Conservation (phyloP, 2,797 vertebrate genomes). For the Melanotaenia maccullochi region DNA sequence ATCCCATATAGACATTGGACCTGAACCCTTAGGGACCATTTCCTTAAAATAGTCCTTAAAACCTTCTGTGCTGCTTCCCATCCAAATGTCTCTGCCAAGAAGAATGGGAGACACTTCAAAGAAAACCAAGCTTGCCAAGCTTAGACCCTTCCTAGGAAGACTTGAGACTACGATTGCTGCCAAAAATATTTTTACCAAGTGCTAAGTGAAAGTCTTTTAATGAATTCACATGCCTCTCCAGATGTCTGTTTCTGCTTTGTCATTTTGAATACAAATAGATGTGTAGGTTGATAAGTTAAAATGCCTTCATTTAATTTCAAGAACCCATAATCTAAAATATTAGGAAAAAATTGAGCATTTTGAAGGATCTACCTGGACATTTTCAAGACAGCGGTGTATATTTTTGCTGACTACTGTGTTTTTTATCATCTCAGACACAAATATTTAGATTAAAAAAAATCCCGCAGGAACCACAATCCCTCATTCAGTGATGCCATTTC, state of each 20-base stretch:
- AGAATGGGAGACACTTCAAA: neutral
- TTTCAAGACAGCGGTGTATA: conserved; percentile 30
- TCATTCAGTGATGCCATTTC: neutral
- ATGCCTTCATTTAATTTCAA: neutral
- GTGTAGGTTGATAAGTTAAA: neutral
- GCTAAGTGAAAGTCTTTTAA: neutral
- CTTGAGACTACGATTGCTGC: neutral
- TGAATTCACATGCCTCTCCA: neutral
- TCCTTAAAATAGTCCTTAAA: neutral
- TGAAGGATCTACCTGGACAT: neutral
- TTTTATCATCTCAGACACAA: conserved; percentile 15
- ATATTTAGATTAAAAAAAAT: conserved; percentile 14
- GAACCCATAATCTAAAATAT: neutral
- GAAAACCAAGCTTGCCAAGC: neutral
- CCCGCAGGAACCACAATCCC: conserved; percentile 19
- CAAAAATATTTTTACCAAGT: neutral
- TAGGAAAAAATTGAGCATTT: neutral
- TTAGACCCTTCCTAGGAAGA: neutral
- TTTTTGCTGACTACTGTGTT: conserved; percentile 24
- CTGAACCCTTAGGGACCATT: neutral
- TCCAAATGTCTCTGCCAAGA: neutral
- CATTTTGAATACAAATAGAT: neutral
- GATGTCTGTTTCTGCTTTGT: neutral
- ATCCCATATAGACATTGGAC: neutral
- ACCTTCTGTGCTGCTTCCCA: neutral